Evolutionary conservation across 2,888 invertebrate genomes (phyloP).

Genomic region (Stenodema calcarata): DNA sequence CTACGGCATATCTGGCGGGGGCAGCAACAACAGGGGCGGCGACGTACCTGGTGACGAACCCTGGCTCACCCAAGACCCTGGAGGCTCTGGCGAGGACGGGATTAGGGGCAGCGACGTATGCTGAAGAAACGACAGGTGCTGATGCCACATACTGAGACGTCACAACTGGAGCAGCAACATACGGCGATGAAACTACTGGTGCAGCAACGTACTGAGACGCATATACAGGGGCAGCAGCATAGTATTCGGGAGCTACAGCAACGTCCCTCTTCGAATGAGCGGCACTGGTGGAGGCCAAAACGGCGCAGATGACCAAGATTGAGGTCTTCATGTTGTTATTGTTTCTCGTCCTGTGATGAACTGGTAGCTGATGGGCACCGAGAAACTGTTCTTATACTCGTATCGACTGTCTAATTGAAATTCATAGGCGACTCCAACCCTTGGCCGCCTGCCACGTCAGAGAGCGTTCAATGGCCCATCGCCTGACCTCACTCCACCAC

Average conservation of each 20-base stretch:
- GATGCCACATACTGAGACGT: neutral
- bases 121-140: neutral
- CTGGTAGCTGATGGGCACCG: neutral
- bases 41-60: conserved; percentile 19
- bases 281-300: neutral
- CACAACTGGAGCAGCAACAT: neutral
- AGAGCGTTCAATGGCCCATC: no score
- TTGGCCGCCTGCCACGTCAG: no score
- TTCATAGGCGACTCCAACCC: no score
- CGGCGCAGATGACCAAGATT: neutral
- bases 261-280: neutral
- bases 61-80: conserved; percentile 18
- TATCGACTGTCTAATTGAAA: no score
- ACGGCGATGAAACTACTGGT: neutral
- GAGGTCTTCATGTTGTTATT: no score
- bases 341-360: neutral
- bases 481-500: no score
- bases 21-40: neutral
- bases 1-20: neutral
- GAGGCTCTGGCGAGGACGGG: conserved; percentile 34
- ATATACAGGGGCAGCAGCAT: neutral
- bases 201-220: neutral
- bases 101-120: neutral
- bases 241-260: neutral
- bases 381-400: neutral